A percentile compares a stretch with the other conserved stretches of the same genome.
Evolutionary conservation across 2,797 vertebrate species (phyloP).

Genomic region (Lycodopsis pacificus): DNA sequence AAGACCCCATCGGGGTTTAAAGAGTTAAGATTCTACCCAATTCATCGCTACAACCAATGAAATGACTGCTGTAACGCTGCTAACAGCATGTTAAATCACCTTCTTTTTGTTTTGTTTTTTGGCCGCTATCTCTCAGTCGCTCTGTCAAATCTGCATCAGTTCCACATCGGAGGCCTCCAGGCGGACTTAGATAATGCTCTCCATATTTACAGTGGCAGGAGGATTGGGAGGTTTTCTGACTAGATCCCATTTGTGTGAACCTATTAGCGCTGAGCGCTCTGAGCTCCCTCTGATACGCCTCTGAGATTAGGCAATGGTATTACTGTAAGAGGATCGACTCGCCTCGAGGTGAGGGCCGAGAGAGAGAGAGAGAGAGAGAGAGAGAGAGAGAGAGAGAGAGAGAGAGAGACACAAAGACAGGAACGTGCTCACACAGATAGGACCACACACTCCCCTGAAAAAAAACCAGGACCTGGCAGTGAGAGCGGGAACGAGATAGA

Average conservation of each 20-base stretch:
- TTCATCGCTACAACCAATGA: slow-evolving; percentile 46
- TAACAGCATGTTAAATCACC: slow-evolving; percentile 67
- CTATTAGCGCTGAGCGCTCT: slow-evolving; percentile 76
- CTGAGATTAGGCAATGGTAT: slow-evolving; percentile 81
- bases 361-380: too few species aligned
- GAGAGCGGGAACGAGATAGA: slow-evolving; percentile 13
- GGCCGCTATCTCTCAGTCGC: slow-evolving; percentile 65
- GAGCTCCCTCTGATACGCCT: slow-evolving; percentile 78
- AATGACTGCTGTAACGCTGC: slow-evolving; percentile 51
- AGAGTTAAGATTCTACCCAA: slow-evolving; percentile 24
- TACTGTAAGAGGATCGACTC: slow-evolving; percentile 82
- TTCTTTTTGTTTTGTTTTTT: slow-evolving; percentile 57
- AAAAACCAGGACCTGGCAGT: slow-evolving; percentile 55
- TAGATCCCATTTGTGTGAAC: slow-evolving; percentile 81
- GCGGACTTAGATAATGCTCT: slow-evolving; percentile 68
- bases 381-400: slow-evolving; percentile 10
- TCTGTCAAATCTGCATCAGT: slow-evolving; percentile 78
- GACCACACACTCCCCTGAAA: slow-evolving; percentile 66
- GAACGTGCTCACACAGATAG: slow-evolving; percentile 60
- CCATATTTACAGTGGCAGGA: slow-evolving; percentile 75
- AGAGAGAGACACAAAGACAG: slow-evolving; percentile 34
- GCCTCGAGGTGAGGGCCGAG: slow-evolving; percentile 69
- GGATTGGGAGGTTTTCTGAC: slow-evolving; percentile 75
- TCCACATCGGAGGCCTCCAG: slow-evolving; percentile 70
- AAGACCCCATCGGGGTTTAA: background rate